A percentile compares a stretch with the other conserved stretches of the same genome.
phyloP scores from a whole-genome alignment of 92 coral and sea anemone species.

The Epizoanthus illoricatus region DNA sequence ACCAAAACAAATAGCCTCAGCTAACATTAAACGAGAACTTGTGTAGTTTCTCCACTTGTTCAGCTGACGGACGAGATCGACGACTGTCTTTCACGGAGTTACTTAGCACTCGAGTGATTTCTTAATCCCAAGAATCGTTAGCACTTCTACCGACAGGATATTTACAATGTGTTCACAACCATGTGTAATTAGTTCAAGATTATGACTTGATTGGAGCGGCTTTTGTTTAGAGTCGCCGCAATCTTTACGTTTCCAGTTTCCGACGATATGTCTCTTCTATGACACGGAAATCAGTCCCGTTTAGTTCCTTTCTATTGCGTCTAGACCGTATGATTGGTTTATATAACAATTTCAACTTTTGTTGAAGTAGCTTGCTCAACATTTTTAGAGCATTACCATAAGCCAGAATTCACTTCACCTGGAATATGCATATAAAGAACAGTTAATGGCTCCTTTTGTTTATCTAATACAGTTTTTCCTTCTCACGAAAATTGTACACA shows the following conservation, averaged over 20 bases:
- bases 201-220: not conserved
- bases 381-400: not conserved
- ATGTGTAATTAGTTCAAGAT: not conserved
- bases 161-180: not conserved
- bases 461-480: not conserved
- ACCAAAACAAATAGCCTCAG: not conserved
- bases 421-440: not conserved
- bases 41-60: not conserved
- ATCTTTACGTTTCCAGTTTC: not conserved
- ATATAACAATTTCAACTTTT: too few relatives aligned
- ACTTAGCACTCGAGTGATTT: not conserved
- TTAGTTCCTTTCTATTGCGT: too few relatives aligned
- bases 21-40: not conserved
- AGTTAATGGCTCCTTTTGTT: not conserved
- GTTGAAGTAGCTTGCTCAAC: not conserved
- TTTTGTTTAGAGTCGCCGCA: not conserved
- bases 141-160: not conserved
- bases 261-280: too few relatives aligned
- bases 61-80: not conserved
- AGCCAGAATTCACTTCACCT: not conserved
- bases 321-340: too few relatives aligned
- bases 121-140: not conserved
- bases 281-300: too few relatives aligned
- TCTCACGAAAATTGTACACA: not conserved
- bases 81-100: not conserved